These are phyloP conservation scores for Aelia acuminata DNA, from an alignment of 2,888 invertebrate genomes.

Conservation along the genomic window DNA sequence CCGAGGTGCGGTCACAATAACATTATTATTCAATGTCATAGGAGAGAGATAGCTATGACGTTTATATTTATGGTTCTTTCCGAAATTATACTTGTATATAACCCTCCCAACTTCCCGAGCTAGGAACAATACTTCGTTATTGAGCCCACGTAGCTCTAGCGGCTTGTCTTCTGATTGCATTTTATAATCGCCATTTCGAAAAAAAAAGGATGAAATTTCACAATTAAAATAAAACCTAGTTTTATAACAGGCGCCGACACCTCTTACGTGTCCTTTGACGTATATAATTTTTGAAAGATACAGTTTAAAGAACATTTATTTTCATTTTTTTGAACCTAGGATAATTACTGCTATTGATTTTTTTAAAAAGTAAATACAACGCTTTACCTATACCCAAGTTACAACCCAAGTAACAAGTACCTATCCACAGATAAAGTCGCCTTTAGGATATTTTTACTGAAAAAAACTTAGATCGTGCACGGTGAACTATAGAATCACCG, in stretches of 20 bases:
- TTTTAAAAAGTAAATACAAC: no score
- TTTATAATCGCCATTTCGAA: conserved; percentile 48
- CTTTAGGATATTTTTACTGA: no score
- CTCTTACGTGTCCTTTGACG: not conserved
- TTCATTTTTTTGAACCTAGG: no score
- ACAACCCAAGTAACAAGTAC: no score
- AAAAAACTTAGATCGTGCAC: no score
- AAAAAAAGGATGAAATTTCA: not conserved
- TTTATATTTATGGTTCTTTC: conserved; percentile 61
- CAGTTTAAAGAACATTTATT: no score
- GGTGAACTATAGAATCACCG: no score
- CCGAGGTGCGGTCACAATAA: conserved; percentile 40
- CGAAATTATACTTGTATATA: conserved; percentile 63
- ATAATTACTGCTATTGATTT: no score
- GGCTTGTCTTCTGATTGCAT: conserved; percentile 39
- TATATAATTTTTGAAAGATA: no score
- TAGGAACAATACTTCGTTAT: conserved; percentile 23
- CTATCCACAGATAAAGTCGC: no score
- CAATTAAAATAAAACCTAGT: conserved; percentile 28
- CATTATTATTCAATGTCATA: conserved; percentile 57
- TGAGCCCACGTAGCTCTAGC: not conserved
- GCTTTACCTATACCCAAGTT: no score
- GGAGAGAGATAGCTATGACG: conserved; percentile 58
- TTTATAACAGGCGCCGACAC: not conserved
- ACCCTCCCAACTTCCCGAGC: not conserved